phyloP scores from a whole-genome alignment of 2,888 invertebrate species.

The Lissocephala sabroskyi region DNA sequence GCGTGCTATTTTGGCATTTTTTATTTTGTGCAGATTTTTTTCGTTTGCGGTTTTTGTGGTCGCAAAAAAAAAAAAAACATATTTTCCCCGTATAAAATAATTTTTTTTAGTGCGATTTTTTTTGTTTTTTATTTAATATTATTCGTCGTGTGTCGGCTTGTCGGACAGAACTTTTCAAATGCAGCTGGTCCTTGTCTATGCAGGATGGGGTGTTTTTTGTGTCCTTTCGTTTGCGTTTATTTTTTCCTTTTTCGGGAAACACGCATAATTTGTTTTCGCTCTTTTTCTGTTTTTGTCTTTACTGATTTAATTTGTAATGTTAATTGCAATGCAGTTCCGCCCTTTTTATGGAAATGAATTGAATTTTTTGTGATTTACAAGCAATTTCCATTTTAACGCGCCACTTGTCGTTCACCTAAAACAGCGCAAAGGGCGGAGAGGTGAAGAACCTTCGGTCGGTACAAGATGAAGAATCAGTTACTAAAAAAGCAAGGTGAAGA shows the following conservation, averaged over 20 bases:
- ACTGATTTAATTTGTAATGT: constrained; percentile 1
- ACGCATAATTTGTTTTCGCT: neutral
- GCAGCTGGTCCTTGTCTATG: no score
- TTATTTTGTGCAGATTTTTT: constrained; percentile 29
- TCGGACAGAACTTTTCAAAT: no score
- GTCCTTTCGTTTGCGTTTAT: constrained; percentile 5
- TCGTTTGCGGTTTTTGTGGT: constrained; percentile 22
- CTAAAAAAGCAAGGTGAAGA: no score
- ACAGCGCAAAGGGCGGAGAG: no score
- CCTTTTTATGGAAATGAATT: neutral
- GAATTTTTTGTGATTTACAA: neutral
- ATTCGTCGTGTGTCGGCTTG: no score
- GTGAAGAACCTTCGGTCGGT: no score
- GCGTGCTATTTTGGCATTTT: constrained; percentile 24
- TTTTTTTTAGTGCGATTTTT: constrained; percentile 11
- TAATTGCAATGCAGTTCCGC: neutral
- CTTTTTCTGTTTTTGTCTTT: neutral
- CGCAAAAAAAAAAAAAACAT: no score
- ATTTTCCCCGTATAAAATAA: constrained; percentile 21
- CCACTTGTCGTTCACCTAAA: no score
- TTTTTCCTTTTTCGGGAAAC: neutral
- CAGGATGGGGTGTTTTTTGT: constrained; percentile 10
- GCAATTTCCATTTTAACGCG: no score
- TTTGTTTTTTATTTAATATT: constrained; percentile 25
- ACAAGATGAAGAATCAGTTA: no score